Evolutionary conservation across 2,113 vertebrate genomes (phyloP), one percentile per base, ranked within the genome.

Genomic region (Petroica traversi): DNA sequence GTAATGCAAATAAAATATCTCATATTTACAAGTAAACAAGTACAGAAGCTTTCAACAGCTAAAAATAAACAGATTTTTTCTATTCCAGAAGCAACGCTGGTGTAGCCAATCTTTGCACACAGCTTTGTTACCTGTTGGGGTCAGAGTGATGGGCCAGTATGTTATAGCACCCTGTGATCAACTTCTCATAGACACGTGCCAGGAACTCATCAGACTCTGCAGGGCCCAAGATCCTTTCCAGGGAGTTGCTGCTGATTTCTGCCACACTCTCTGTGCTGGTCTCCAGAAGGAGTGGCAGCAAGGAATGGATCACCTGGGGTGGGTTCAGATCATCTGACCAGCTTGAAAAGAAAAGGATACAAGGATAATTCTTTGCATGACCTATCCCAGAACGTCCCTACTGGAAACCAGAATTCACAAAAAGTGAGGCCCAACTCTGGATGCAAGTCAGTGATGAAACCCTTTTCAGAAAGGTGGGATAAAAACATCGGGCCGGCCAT

Each of bases 91-190:
- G 9, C 1, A 1, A 22, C 12, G 17, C 2, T 17, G 38, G 14
- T 49, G 49, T 2, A 72, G 49, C 12, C 33, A 69, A 16, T 57
- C 54, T 74, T 9, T 41, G 38, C 31, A 52, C 8, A 31, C 5
- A 62, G 83, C 11, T 68, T 18, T 43, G 23, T 9, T 81, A 99
- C 99, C 99, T 99, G 93, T 98, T 98, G 19, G 99, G 99, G 89
- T 99, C 99, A 1, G 99, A 98, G 74, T 99, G 99, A 96, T 98
- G 98, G 55, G 99, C 99, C 91, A 99, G 98, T 59, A 99, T 99
- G 96, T 99, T 99, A 94, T 99, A 99, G 97, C 99, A 99, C 7
- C 99, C 99, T 0, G 98, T 99, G 95, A 99, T 98, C 86, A 99
- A 81, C 40, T 99, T 99, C 97, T 99, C 99, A 31, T 99, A 99